Base-by-base conservation (phyloP, 2,797 vertebrate genomes). In the Meda fulgida region DNA sequence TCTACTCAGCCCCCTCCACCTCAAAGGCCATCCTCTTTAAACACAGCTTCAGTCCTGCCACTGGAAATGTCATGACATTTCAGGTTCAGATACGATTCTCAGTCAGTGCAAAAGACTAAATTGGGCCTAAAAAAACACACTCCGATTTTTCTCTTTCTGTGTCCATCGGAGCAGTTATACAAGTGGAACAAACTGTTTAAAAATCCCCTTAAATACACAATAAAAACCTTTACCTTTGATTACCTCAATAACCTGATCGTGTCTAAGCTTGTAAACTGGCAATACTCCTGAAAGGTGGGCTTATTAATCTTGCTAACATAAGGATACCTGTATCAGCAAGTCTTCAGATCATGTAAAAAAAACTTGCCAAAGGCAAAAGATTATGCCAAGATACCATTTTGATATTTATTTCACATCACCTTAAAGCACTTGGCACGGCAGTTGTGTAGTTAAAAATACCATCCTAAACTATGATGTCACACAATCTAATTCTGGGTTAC, bases 51-150 rank as follows among this genome's bases (percentile, higher is more conserved):
- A 34, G 81, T 83, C 40, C 31, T 81, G 11, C 34, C 38, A 26
- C 46, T 65, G 23, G 84, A 83, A 87, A 89, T 82, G 84, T 84
- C 81, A 84, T 81, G 81, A 84, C 55, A 82, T 86, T 84, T 80
- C 60, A 66, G 26, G 0, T 36, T 48, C 65, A 60, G 65, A 53
- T 70, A 63, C 1, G 21, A 83, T 26, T 73, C 36, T 23, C 34
- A 69, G 53, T 14, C n/a, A 70, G 8, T 38, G 38, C 21, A 14
- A 51, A 66, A 51, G 34, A 76, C 51, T 43, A 48, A 29, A 73
- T 48, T 21, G 2, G 23, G 40, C 78, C 18, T 23, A 13, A 8
- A 55, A 19, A 76, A 13, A 10, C 16, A 19, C 13, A 0, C 31
- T 36, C 29, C 4, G 19, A 34, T 34, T 53, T 21, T 21, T 76